Percentiles rank a stretch among this genome's conserved stretches.
These are phyloP conservation scores for Parthenolecanium corni DNA, from an alignment of 2,888 invertebrate species.

Conservation along the genomic window DNA sequence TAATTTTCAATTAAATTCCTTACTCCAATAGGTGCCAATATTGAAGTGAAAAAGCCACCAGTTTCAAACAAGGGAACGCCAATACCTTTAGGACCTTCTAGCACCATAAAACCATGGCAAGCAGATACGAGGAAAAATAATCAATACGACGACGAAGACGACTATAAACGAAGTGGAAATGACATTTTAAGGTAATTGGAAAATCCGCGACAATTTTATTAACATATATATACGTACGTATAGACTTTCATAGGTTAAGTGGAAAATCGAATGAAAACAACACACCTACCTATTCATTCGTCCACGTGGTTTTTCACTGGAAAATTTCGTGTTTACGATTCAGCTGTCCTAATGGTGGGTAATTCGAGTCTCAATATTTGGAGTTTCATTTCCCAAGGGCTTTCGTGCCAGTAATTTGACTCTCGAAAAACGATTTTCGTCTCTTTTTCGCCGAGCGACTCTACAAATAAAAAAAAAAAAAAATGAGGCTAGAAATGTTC, in stretches of 20 bases:
- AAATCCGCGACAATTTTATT: background rate
- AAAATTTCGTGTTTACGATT: no score
- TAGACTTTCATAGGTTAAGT: background rate
- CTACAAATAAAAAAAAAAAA: background rate
- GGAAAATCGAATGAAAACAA: background rate
- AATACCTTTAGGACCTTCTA: conserved; percentile 35
- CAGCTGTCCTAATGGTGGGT: no score
- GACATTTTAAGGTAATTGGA: conserved; percentile 19
- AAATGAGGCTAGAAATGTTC: background rate
- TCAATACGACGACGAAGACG: conserved; percentile 50
- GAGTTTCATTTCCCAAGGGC: no score
- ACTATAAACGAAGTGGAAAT: conserved; percentile 44
- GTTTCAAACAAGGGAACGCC: conserved; percentile 32
- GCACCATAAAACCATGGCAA: conserved; percentile 8
- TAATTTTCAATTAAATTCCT: no score
- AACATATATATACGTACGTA: background rate
- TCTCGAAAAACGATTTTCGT: no score
- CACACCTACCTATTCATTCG: background rate
- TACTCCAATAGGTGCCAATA: conserved; percentile 1
- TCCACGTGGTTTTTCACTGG: no score
- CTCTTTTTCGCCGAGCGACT: background rate
- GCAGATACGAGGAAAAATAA: conserved; percentile 5
- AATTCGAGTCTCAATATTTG: no score
- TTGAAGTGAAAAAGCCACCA: conserved; percentile 15
- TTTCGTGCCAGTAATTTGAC: no score